Base-by-base conservation (phyloP, 1,140 invertebrate genomes). In the Sarcophaga peregrina region DNA sequence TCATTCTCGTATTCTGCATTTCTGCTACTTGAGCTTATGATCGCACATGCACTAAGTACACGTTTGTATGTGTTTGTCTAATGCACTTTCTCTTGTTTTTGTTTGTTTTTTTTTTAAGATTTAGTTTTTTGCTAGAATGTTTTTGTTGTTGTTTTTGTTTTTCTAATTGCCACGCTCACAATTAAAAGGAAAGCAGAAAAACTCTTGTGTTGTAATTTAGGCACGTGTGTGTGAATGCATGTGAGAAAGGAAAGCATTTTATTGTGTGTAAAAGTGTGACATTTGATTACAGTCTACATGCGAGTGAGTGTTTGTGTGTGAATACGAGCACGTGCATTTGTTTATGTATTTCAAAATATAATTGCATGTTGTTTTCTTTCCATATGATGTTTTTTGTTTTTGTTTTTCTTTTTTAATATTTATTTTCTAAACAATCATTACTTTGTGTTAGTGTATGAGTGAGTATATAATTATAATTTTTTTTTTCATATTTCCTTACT, bases 11-110 rank as follows among this genome's bases (percentile, higher is more conserved):
- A 58, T 15, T 58, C 50, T 52, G 50, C 50, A 52, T 58, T n/a
- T 58, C 54, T 9, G 54, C 54, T 58, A 58, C 54, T 58, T 74
- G 45, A 74, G 72, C 72, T 45, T 74, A 74, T 74, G 72, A 45
- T 45, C 8, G 72, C 10, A 45, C 45, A 74, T 74, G 72, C 25
- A 74, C n/a, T 74, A 9, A 74, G 72, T 74, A 45, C 72, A 11
- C 11, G 25, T 58, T 58, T 58, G 54, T 13, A 58, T n/a, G n/a
- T 58, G 54, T 58, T 11, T 58, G 54, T n/a, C 25, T 37, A 37
- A 13, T 58, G 11, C 13, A n/a, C 54, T 58, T 4, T 11, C 54
- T 58, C 9, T 10, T 58, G 6, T 58, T 15, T 58, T 58, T 13
- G 6, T 58, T 58, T 58, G 1, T 6, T 13, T 58, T 10, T 58